phyloP scores from a whole-genome alignment of 2,113 vertebrate species.

The Corythornis vintsioides region DNA sequence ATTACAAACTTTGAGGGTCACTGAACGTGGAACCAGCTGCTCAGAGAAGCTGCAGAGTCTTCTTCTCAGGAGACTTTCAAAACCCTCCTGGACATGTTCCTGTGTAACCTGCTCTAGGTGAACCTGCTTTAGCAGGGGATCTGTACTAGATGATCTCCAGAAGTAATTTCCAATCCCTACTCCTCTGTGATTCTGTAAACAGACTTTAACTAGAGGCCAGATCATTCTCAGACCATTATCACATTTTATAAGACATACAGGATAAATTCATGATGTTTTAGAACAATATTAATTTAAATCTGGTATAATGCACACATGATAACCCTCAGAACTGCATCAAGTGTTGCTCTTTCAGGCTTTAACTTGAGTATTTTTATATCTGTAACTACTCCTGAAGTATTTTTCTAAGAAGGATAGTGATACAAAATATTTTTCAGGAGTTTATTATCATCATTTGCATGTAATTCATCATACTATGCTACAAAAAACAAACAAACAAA shows the following conservation, averaged over 20 bases:
- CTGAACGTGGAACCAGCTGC: too few species aligned
- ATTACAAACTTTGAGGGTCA: background rate
- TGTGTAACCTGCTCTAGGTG: too few species aligned
- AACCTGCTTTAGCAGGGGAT: too few species aligned
- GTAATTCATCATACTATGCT: background rate
- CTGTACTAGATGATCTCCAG: too few species aligned
- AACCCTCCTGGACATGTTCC: too few species aligned
- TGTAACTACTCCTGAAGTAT: background rate
- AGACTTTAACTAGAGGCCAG: background rate
- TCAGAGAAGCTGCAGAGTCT: too few species aligned
- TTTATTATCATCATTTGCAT: background rate
- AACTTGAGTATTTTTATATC: background rate
- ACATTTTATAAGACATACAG: background rate
- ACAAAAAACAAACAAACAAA: background rate
- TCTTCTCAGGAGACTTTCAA: too few species aligned
- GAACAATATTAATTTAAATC: background rate
- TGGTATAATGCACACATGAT: fast-evolving
- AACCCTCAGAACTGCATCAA: background rate
- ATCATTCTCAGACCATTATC: background rate
- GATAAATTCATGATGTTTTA: background rate
- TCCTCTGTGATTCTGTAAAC: background rate
- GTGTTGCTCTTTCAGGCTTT: background rate
- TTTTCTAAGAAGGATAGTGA: background rate
- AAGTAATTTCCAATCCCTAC: too few species aligned
- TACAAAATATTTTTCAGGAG: background rate